These are phyloP conservation scores for Casuarius casuarius DNA, from an alignment of 2,113 vertebrate species.

Conservation along the genomic window DNA sequence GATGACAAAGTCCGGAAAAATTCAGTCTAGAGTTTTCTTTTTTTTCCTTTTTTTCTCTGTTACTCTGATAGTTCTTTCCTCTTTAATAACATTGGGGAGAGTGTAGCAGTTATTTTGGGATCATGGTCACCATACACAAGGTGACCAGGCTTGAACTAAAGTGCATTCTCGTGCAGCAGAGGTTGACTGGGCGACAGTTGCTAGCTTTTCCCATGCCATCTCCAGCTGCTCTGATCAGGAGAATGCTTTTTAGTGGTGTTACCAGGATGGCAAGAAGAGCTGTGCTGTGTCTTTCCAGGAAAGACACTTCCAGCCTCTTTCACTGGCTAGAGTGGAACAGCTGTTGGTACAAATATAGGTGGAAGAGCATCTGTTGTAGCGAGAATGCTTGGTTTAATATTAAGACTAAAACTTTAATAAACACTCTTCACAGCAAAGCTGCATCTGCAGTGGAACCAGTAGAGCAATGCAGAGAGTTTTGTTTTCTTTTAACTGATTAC, in stretches of 20 bases:
- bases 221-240: background rate
- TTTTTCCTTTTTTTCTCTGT: background rate
- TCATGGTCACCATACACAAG: background rate
- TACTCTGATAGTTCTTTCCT: background rate
- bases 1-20: background rate
- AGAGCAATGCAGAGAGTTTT: background rate
- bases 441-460: too few relatives aligned
- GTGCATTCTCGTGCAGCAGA: background rate
- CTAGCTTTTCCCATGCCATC: background rate
- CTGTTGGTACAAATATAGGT: background rate
- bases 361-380: background rate
- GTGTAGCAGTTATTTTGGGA: background rate
- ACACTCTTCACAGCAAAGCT: background rate
- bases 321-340: background rate
- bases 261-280: background rate
- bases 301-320: background rate
- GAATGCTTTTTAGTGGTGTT: background rate
- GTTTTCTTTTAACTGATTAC: background rate
- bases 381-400: background rate
- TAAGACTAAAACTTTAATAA: background rate
- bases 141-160: background rate
- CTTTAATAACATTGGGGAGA: background rate
- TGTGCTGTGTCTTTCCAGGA: background rate
- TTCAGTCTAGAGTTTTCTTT: background rate
- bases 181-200: background rate